Evolutionary conservation across 1,140 invertebrate species (phyloP).

Genomic region (Orchestia grillus): DNA sequence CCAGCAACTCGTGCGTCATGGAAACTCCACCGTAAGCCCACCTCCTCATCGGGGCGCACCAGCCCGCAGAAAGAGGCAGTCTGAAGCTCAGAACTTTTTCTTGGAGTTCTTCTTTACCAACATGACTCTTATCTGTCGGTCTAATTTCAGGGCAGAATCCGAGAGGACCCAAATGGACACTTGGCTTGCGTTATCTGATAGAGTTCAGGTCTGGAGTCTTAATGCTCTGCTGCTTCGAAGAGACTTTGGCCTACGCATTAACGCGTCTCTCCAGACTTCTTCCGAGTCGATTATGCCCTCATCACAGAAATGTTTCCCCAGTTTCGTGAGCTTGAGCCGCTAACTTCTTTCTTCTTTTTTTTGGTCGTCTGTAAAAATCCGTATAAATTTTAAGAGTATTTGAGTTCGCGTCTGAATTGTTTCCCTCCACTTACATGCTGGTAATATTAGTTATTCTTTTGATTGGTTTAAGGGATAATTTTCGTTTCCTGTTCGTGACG

Average conservation of each 20-base stretch:
- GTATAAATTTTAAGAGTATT: background rate
- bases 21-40: background rate
- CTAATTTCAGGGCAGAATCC: slow-evolving; percentile 43
- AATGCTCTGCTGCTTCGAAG: slow-evolving; percentile 23
- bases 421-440: too few species aligned
- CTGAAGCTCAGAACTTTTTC: background rate
- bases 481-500: background rate
- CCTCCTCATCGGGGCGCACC: background rate
- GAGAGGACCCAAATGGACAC: slow-evolving; percentile 45
- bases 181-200: slow-evolving; percentile 44
- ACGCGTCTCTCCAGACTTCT: background rate
- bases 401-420: background rate
- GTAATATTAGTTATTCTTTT: background rate
- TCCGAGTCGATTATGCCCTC: background rate
- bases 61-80: background rate
- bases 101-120: slow-evolving; percentile 21
- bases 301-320: background rate
- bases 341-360: background rate
- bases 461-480: background rate
- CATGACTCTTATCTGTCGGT: slow-evolving; percentile 35
- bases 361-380: background rate
- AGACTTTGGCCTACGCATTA: slow-evolving; percentile 7
- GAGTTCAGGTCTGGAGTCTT: slow-evolving; percentile 30
- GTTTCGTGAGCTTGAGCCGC: background rate
- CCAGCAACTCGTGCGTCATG: background rate